phyloP scores from a whole-genome alignment of 30 jellyfish, hydroid and myxozoan species.

The Rhopilema esculentum region DNA sequence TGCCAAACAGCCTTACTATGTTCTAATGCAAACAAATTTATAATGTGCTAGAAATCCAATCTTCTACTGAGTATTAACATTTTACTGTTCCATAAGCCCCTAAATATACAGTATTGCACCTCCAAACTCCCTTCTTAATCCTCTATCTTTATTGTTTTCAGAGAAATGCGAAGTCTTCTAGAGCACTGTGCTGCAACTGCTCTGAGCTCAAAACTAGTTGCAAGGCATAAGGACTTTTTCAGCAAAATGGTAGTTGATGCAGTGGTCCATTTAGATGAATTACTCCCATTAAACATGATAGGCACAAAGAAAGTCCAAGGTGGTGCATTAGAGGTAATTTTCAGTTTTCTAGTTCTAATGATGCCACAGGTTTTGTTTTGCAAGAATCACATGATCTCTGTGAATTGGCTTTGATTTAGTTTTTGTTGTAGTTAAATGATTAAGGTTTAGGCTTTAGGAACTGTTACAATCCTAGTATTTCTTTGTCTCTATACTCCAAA shows the following conservation, averaged over 20 bases:
- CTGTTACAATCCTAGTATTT: no score
- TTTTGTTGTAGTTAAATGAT: no score
- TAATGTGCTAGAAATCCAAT: no score
- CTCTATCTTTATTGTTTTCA: slow-evolving; percentile 10
- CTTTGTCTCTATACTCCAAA: no score
- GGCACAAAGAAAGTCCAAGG: slow-evolving; percentile 97
- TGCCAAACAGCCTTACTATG: no score
- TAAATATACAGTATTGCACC: no score
- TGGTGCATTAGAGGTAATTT: slow-evolving; percentile 92
- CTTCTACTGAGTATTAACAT: no score
- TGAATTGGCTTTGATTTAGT: no score
- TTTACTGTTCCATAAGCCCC: no score
- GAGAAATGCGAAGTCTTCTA: slow-evolving; percentile 89
- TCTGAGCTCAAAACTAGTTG: slow-evolving; percentile 90
- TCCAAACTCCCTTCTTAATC: no score
- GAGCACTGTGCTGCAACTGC: slow-evolving; percentile 99
- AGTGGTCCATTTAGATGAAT: slow-evolving; percentile 91
- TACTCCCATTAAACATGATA: slow-evolving; percentile 94
- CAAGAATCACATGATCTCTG: background rate
- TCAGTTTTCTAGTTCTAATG: background rate
- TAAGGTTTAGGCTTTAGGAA: no score
- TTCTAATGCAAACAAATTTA: no score
- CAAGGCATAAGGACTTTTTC: slow-evolving; percentile 92
- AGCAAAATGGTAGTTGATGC: slow-evolving; percentile 98
- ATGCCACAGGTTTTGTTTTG: background rate